phyloP scores from a whole-genome alignment of 2,888 invertebrate species.

The Microchrysa polita region DNA sequence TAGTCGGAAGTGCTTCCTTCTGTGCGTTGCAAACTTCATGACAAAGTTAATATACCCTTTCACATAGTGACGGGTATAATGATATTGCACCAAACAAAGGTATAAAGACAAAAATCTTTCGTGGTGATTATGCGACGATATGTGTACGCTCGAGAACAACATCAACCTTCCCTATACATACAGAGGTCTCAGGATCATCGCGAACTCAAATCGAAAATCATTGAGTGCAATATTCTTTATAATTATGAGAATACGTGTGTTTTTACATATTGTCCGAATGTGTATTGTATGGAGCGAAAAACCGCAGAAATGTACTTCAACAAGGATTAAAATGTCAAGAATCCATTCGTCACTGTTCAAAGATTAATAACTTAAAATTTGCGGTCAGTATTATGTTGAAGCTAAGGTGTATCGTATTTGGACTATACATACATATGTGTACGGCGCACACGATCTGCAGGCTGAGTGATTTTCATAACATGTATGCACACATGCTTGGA shows the following conservation, averaged over 20 bases:
- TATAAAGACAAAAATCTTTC: not conserved
- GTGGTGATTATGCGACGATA: constrained; percentile 68
- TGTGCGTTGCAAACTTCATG: no score
- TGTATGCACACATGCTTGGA: constrained; percentile 9
- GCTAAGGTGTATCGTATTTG: constrained; percentile 15
- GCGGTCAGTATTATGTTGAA: constrained; percentile 48
- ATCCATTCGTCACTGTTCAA: constrained; percentile 54
- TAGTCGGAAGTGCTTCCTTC: no score
- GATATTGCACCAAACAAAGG: not conserved
- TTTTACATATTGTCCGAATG: no score
- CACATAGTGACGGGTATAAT: no score
- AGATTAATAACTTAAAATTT: constrained; percentile 52
- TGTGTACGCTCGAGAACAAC: constrained; percentile 56
- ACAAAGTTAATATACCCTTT: no score
- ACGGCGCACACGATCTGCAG: not conserved
- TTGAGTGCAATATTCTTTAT: constrained; percentile 29
- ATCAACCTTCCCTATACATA: not conserved
- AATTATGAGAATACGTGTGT: constrained; percentile 55
- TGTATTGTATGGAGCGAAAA: constrained; percentile 35
- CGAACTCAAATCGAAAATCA: constrained; percentile 26
- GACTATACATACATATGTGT: constrained; percentile 4
- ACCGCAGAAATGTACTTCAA: constrained; percentile 54
- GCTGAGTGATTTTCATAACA: not conserved
- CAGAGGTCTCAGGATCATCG: not conserved
- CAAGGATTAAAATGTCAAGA: constrained; percentile 56